Percentiles rank a stretch among this genome's conserved stretches.
Conservation (phyloP, 2,113 vertebrate species). For the Nycticorax nycticorax region DNA sequence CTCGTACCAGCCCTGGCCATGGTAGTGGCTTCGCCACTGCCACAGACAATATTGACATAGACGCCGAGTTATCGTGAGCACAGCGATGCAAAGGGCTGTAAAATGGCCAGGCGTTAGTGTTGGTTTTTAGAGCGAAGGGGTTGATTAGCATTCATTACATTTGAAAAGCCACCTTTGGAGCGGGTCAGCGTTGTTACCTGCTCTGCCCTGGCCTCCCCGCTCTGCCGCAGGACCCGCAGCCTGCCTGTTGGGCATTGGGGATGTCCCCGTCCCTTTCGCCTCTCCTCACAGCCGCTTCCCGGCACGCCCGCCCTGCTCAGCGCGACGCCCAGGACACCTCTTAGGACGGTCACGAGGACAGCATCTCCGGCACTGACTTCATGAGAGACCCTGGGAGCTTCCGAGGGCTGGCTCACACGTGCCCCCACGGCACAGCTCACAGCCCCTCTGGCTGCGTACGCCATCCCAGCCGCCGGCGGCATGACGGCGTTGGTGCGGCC, state of each 20-base stretch:
- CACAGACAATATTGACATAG: not conserved
- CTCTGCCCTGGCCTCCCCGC: not conserved
- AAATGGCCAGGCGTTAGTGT: not conserved
- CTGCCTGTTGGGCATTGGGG: not conserved
- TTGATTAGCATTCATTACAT: not conserved
- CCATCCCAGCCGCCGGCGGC: fast-evolving
- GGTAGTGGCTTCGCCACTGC: not conserved
- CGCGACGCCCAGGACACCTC: not conserved
- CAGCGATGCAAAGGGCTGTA: not conserved
- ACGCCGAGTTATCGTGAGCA: not conserved
- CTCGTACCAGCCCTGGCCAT: not conserved
- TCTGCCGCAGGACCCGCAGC: fast-evolving
- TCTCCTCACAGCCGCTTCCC: not conserved
- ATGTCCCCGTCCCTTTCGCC: not conserved
- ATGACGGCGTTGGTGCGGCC: fast-evolving
- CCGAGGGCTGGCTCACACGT: not conserved
- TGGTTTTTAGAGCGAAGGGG: not conserved
- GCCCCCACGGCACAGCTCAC: fast-evolving
- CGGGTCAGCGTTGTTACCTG: not conserved
- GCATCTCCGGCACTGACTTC: not conserved
- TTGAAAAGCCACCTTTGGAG: not conserved
- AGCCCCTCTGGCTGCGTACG: fast-evolving
- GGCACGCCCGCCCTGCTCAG: fast-evolving
- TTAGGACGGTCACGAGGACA: not conserved
- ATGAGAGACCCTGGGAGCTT: not conserved